Evolutionary conservation across 2,797 vertebrate species (phyloP), one percentile per base, ranked within the genome.

Genomic region (Pseudomugil tenellus): DNA sequence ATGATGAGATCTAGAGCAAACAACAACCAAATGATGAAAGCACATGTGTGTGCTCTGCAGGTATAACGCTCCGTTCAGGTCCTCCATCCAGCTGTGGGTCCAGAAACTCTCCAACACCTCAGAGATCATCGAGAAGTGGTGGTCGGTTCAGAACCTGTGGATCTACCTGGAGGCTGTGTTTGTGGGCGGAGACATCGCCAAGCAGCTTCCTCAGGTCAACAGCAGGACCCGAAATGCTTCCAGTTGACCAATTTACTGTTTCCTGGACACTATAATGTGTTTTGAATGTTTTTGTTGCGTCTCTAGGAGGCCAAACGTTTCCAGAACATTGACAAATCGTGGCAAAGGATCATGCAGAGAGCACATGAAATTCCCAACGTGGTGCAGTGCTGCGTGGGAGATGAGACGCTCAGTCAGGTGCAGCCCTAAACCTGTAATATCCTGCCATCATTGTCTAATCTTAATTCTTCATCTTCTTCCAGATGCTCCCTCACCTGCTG

Each of bases 91-190:
- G 66, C 92, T 93, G 26, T 96, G 95, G 95, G 91, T 96, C 2
- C 95, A 95, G 63, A 96, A 95, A 57, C 78, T 96, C 48, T 94
- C 95, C 68, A 95, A 87, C 86, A 94, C 95, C 58, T 93, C 92
- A 2, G 96, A 96, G 83, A 91, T 95, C 68, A 93, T 95, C 10
- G 95, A 96, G 87, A 95, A 93, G 73, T 96, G 95, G 95, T 32
- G 95, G 70, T 94, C 84, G 0, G 95, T 96, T 13, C 95, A 96
- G 59, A 96, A 96, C 85, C 94, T 96, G 25, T 96, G 96, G 96
- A 93, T 96, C 90, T 96, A 96, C 76, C 92, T 96, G 55, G 96
- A 96, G 89, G 96, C 96, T 7, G 95, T 96, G 63, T 96, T 96
- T 74, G 94, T 96, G 69, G 95, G 94, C 23, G 95, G 95, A 78